Evolutionary conservation across 2,888 invertebrate species (phyloP), one percentile per base, ranked within the genome.

Genomic region (Iselma pallidipennis): DNA sequence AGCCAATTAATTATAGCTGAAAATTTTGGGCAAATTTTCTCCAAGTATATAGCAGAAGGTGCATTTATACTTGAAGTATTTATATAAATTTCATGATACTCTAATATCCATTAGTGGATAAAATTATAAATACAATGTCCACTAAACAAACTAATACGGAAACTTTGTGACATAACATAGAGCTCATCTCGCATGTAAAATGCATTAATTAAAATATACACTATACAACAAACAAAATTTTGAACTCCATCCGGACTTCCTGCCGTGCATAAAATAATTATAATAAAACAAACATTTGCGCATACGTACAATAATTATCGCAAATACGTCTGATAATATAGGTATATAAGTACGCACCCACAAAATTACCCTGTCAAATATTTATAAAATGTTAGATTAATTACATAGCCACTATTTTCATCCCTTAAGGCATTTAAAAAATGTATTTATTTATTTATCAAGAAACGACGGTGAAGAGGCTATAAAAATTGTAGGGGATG

Each of bases 1-100:
- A 61, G 64, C 69, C 68, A 63, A 63, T 59, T 68, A 66, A 67
- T 62, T 60, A 56, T 52, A n/a, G n/a, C n/a, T n/a, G n/a, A n/a
- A n/a, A n/a, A n/a, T n/a, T n/a, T n/a, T n/a, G n/a, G n/a, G n/a
- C n/a, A n/a, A n/a, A n/a, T n/a, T n/a, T n/a, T n/a, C n/a, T n/a
- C n/a, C n/a, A n/a, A n/a, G n/a, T n/a, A n/a, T n/a, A n/a, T n/a
- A n/a, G n/a, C n/a, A n/a, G n/a, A n/a, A n/a, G n/a, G n/a, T n/a
- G n/a, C n/a, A n/a, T n/a, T n/a, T n/a, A 57, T 62, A 63, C 59
- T 55, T 58, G 25, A n/a, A 59, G n/a, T n/a, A 59, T 37, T 16
- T 14, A 42, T 19, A n/a, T 10, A 49, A 49, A 23, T 9, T 49
- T 25, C 25, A 2, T 9, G 9, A 9, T 10, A 10, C 21, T 19